phyloP scores from a whole-genome alignment of 1,140 invertebrate genomes.

The Pantala flavescens region DNA sequence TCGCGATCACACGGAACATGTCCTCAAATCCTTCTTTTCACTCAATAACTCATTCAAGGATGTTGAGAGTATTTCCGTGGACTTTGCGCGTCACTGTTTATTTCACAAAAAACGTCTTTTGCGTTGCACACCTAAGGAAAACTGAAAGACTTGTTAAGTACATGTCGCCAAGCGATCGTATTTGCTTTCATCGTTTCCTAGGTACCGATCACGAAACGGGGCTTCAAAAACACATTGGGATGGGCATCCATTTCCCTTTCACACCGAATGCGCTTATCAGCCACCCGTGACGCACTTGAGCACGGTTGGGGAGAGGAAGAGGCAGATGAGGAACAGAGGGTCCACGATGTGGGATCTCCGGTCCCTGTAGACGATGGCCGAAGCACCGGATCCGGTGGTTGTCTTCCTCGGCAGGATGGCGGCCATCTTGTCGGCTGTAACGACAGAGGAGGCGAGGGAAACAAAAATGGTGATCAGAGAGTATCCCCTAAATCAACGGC shows the following conservation, averaged over 20 bases:
- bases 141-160: too few species aligned
- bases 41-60: too few species aligned
- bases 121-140: too few species aligned
- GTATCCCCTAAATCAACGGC: too few species aligned
- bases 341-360: neutral
- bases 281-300: neutral
- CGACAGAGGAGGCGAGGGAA: slow-evolving; percentile 1
- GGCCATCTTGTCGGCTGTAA: slow-evolving; percentile 7
- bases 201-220: too few species aligned
- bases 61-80: too few species aligned
- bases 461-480: neutral
- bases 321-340: neutral
- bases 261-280: neutral
- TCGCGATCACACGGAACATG: too few species aligned
- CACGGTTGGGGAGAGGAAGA: neutral
- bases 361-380: neutral
- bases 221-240: neutral
- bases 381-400: neutral
- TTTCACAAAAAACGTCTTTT: too few species aligned
- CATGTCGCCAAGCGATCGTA: too few species aligned
- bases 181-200: too few species aligned
- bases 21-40: too few species aligned
- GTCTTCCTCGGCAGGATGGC: slow-evolving; percentile 1
- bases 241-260: neutral
- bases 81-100: too few species aligned